These are phyloP conservation scores for Mythimna loreyi DNA, from an alignment of 2,888 invertebrate species.

Conservation along the genomic window DNA sequence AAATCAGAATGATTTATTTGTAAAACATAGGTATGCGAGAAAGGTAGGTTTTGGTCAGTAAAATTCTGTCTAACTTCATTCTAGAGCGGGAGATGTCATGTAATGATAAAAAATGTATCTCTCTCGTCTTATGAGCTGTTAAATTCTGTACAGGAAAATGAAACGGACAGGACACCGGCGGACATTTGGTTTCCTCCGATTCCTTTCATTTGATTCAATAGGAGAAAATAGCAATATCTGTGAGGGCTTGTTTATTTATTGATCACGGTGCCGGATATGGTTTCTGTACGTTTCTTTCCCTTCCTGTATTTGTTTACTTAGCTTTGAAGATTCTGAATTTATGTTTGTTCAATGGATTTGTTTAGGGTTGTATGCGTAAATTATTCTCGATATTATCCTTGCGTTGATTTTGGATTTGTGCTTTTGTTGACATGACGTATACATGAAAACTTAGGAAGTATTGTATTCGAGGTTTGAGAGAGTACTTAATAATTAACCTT, in stretches of 20 bases:
- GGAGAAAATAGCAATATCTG: slow-evolving; percentile 16
- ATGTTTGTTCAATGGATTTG: slow-evolving; percentile 24
- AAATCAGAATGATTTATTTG: too few species aligned
- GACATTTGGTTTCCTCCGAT: not conserved
- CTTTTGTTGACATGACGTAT: not conserved
- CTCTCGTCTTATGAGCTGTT: not conserved
- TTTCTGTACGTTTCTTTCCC: slow-evolving; percentile 20
- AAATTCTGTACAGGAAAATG: not conserved
- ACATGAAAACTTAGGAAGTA: not conserved
- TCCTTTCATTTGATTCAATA: slow-evolving; percentile 10
- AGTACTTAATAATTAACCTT: too few species aligned
- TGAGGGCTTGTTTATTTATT: slow-evolving; percentile 33
- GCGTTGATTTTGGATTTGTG: slow-evolving; percentile 4
- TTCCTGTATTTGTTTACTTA: slow-evolving; percentile 53
- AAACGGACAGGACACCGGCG: not conserved
- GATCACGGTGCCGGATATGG: slow-evolving; percentile 13
- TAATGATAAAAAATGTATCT: too few species aligned
- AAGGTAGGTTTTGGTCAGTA: too few species aligned
- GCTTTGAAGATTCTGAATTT: slow-evolving; percentile 21
- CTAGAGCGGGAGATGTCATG: too few species aligned
- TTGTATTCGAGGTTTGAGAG: not conserved
- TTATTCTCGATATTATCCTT: not conserved
- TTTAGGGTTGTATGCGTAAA: slow-evolving; percentile 6
- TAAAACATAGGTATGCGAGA: too few species aligned
- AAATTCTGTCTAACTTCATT: too few species aligned